Evolutionary conservation across 1,140 invertebrate species (phyloP), one percentile per base, ranked within the genome.

Genomic region (Megalonaias nervosa): DNA sequence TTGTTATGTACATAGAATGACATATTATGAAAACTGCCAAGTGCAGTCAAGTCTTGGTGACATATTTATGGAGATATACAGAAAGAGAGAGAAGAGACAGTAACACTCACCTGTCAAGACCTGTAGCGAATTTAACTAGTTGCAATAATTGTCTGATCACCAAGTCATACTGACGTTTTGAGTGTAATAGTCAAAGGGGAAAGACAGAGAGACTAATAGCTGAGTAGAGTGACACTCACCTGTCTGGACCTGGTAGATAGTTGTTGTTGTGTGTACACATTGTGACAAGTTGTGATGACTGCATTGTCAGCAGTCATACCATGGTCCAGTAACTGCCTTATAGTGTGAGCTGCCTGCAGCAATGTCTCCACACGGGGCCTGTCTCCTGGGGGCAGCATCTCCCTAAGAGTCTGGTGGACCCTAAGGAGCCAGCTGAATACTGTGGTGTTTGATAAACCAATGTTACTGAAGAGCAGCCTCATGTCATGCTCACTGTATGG

Each of bases 351-450:
- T 16, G 67, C 69, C n/a, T 77, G 75, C 66, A 95, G 86, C 5
- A 96, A 86, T 80, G 95, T 82, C 16, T 81, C 77, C 2, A 89
- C 38, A 31, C 74, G 66, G 38, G 83, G 86, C 69, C 79, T 82
- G 48, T 89, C 88, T 74, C 92, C 81, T 68, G 66, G 74, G 12
- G 83, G 62, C 62, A 85, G 66, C 60, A 81, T 71, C 59, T 84
- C 81, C 69, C 75, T 81, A 70, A 90, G 68, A 21, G 59, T 60
- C 17, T 70, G 16, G 66, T 89, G 85, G 6, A 88, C 59, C n/a
- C 65, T 68, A n/a, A 86, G 72, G 62, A 87, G 74, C 83, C 84
- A 88, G 82, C 87, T 82, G 81, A 82, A 86, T 16, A 83, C 72
- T 15, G 58, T 56, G 59, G 71, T 75, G 70, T 79, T 81, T 23